Evolutionary conservation across 1,140 invertebrate genomes (phyloP), one percentile per base, ranked within the genome.

Genomic region (Lucilia sericata): DNA sequence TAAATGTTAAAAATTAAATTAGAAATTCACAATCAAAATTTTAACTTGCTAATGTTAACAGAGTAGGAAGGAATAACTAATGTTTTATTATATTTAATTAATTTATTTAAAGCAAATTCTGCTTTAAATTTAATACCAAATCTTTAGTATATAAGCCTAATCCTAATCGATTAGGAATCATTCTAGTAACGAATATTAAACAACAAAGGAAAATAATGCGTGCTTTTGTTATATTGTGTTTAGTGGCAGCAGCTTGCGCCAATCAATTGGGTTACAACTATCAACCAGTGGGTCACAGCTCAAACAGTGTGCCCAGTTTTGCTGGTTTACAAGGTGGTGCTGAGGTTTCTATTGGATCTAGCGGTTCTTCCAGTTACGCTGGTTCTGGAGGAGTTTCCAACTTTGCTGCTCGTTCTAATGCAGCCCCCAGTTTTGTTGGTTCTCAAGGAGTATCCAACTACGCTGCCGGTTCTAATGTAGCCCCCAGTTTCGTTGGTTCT

Each of bases 191-290:
- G 51, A 55, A 55, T n/a, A 55, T 55, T 55, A 55, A 17, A 14
- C 51, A 55, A 55, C 17, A 55, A n/a, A 55, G 17, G 21, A 70
- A 70, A 7, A 60, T 10, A 34, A 82, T 65, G 82, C 76, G 76
- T 51, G 5, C 42, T 5, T 49, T 80, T 25, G 19, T 80, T 51
- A 42, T 25, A 12, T 10, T 85, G 19, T 85, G 74, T 21, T 83
- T 85, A 14, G 81, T 60, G 51, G 82, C 82, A 42, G 84, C 70
- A 5, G 74, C 74, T 2, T 85, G 49, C 55, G 78, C 88, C 55
- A 89, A 88, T 75, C 86, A 87, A 19, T 82, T 87, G 65, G 89
- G 89, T 47, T 90, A 90, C 55, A 89, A 86, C 55, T 90, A 90
- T 21, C 83, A 83, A 8, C 86, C 86, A 17, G 87, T 88, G 9